Evolutionary conservation across 1,140 invertebrate genomes (phyloP), one percentile per base, ranked within the genome.

Genomic region (Brachionus paranguensis): DNA sequence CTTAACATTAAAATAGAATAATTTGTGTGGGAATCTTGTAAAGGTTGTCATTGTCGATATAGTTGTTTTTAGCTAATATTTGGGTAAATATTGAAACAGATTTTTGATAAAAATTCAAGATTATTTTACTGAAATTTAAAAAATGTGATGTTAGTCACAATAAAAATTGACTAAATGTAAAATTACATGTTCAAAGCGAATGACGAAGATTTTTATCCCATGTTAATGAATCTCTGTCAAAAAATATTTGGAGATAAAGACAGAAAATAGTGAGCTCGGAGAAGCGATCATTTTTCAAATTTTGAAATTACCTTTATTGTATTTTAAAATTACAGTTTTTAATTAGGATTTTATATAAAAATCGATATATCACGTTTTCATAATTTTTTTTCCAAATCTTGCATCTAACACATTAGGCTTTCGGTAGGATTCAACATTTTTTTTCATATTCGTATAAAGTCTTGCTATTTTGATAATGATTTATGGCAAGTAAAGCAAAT

Each of bases 71-170:
- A 41, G 17, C 41, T 43, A 43, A 43, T 17, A 41, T 72, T 43
- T 20, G 43, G 41, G 37, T 72, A 72, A 72, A 72, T 72, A 72
- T 72, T 72, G 68, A 72, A 72, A 72, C 68, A 72, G 68, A 72
- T 72, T 72, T 72, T 72, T 72, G 68, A 72, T 72, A 72, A 72
- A 72, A 72, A 60, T 20, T 60, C 17, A 60, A 60, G 53, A 60
- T 60, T 60, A 60, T 68, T 41, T 68, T 24, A 33, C 33, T 68
- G 33, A 68, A 68, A 68, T 68, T 12, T 37, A 68, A 68, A 68
- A 68, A 45, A 72, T 43, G 41, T 43, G 33, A 41, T 72, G 68
- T 72, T 72, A 41, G 17, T 41, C 33, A 72, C 65, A 41, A 68
- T n/a, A 33, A 68, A 29, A 24, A 68, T 68, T 68, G 65, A 68